Evolutionary conservation across 2,797 vertebrate genomes (phyloP), one percentile per base, ranked within the genome.

Genomic region (Cichlasoma orientale): DNA sequence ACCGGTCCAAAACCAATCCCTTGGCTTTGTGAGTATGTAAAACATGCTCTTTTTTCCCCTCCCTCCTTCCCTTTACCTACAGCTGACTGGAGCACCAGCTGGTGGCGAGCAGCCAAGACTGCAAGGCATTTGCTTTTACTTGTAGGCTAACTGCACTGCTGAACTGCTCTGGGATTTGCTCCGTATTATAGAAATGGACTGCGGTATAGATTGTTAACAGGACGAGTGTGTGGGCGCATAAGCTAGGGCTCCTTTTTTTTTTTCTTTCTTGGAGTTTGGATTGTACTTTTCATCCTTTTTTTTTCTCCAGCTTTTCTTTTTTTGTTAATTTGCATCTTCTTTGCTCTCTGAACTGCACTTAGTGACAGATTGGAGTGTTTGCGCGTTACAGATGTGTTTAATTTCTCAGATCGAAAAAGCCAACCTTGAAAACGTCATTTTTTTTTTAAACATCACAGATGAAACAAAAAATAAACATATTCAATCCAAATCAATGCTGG

Each of bases 71-170:
- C 86, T 90, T 89, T 91, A 94, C 90, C 93, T 92, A 90, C 92
- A 92, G 90, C 91, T 91, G 91, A 92, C 89, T 91, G 89, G 86
- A 92, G 90, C 90, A 89, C 89, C 92, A 89, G 89, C 86, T 92
- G 90, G 90, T 95, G 94, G 94, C 90, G 86, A 85, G 82, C 84
- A 83, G 93, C 93, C 92, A 94, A 94, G 88, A 92, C 93, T 92
- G 84, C 82, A 81, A 93, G 94, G 94, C 93, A 86, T 93, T 84
- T 85, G 88, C 88, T 89, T 90, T 82, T 90, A 87, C 91, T 91
- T 81, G 89, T 88, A 82, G 88, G 89, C 84, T 92, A 86, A 86
- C 86, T 91, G 88, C 91, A 88, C 82, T 52, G 84, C 89, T 88
- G 88, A 86, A 86, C 78, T 74, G 88, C 80, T 89, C 55, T 83